Evolutionary conservation across 2,888 invertebrate species (phyloP).

Genomic region (Acrobeloides nanus): DNA sequence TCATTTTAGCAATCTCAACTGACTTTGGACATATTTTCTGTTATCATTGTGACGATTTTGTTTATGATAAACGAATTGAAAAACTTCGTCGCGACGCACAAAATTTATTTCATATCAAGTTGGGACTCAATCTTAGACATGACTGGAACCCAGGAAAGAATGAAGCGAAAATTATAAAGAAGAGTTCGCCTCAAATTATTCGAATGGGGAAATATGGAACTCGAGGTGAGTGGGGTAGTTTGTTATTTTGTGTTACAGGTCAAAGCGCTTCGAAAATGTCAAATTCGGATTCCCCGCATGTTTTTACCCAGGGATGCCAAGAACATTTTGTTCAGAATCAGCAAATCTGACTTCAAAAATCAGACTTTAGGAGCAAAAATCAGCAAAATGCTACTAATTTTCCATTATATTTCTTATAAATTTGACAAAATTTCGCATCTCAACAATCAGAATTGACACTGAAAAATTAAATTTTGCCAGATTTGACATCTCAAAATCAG

Average conservation of each 20-base stretch:
- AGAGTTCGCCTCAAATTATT: conserved; percentile 6
- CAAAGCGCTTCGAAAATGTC: too few species aligned
- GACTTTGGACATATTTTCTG: conserved; percentile 64
- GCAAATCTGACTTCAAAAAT: too few species aligned
- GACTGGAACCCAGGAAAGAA: conserved; percentile 26
- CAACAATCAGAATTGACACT: too few species aligned
- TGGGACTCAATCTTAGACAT: conserved; percentile 23
- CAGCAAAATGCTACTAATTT: background rate
- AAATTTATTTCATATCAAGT: conserved; percentile 58
- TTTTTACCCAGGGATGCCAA: too few species aligned
- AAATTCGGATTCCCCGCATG: too few species aligned
- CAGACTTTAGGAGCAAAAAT: too few species aligned
- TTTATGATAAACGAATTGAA: conserved; percentile 64
- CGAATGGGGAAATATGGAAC: conserved; percentile 6
- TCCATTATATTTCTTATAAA: too few species aligned
- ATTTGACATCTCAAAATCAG: too few species aligned
- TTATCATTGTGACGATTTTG: conserved; percentile 80
- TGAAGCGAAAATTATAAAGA: conserved; percentile 19
- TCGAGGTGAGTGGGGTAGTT: conserved; percentile 13
- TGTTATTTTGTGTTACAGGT: too few species aligned
- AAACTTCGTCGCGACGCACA: conserved; percentile 63
- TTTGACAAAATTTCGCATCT: too few species aligned
- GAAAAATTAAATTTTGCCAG: too few species aligned
- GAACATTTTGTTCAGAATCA: too few species aligned
- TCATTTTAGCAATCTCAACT: conserved; percentile 23